Evolutionary conservation across 2,888 invertebrate species (phyloP).

Genomic region (Syritta pipiens): DNA sequence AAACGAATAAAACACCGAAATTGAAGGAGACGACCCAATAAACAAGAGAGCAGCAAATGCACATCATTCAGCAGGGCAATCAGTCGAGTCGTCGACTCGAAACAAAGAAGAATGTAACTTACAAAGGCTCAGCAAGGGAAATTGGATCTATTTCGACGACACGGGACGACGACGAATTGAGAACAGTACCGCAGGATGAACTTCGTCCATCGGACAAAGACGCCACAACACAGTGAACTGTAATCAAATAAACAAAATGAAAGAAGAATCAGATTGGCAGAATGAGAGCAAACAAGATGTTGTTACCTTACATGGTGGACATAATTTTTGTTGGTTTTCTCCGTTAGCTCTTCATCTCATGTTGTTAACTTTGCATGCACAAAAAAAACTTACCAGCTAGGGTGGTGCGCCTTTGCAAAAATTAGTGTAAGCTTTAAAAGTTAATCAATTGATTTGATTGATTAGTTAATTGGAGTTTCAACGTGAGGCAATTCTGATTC

Average conservation of each 20-base stretch:
- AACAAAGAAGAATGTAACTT: too few relatives aligned
- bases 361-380: background rate
- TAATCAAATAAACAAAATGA: background rate
- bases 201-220: background rate
- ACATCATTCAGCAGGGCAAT: conserved; percentile 7
- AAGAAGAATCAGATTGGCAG: conserved; percentile 1
- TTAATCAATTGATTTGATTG: too few relatives aligned
- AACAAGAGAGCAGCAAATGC: background rate
- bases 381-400: too few relatives aligned
- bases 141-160: background rate
- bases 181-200: background rate
- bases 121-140: too few relatives aligned
- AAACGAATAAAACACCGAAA: background rate
- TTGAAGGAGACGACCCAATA: background rate
- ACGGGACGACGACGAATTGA: too few relatives aligned
- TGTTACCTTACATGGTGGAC: background rate
- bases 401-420: too few relatives aligned
- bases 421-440: too few relatives aligned
- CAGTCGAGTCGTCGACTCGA: background rate
- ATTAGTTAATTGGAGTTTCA: too few relatives aligned
- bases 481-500: too few relatives aligned
- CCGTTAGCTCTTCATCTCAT: too few relatives aligned
- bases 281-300: background rate
- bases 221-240: background rate
- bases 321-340: too few relatives aligned